Percentiles rank a stretch among this genome's conserved stretches.
phyloP scores from a whole-genome alignment of 2,888 invertebrate genomes.

The Gibbula magus region DNA sequence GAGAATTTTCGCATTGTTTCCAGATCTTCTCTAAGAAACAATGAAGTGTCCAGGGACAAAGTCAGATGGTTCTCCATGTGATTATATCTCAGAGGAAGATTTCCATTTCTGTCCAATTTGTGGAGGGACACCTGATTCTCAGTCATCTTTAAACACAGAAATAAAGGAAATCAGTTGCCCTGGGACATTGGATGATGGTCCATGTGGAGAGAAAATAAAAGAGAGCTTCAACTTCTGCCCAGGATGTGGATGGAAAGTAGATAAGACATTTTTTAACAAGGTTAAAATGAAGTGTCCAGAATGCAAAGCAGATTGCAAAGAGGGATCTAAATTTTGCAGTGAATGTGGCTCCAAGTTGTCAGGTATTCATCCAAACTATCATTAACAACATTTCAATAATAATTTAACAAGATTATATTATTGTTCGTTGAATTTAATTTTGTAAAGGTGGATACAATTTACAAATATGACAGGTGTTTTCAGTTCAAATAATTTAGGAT shows the following conservation, averaged over 20 bases:
- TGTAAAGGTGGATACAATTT: no score
- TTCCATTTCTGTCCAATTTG: neutral
- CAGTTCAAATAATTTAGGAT: no score
- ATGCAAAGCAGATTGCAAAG: slow-evolving; percentile 1
- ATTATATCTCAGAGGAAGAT: neutral
- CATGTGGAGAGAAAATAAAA: slow-evolving; percentile 4
- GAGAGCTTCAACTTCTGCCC: slow-evolving; percentile 9
- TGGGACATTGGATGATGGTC: neutral
- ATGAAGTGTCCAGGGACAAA: neutral
- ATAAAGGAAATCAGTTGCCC: neutral
- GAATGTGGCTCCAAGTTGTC: slow-evolving; percentile 3
- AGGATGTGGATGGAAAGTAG: slow-evolving; percentile 16
- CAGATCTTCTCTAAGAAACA: neutral
- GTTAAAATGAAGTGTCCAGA: neutral
- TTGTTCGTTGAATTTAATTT: no score
- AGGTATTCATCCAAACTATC: no score
- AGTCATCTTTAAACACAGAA: neutral
- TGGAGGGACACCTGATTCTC: neutral
- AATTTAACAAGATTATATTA: no score
- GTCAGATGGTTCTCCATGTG: neutral
- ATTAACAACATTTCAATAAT: no score
- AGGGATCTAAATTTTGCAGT: neutral
- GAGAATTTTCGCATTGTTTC: neutral
- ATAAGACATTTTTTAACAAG: neutral
- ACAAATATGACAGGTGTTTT: no score